Evolutionary conservation across 2,797 vertebrate species (phyloP).

Genomic region (Eulemur coronatus): DNA sequence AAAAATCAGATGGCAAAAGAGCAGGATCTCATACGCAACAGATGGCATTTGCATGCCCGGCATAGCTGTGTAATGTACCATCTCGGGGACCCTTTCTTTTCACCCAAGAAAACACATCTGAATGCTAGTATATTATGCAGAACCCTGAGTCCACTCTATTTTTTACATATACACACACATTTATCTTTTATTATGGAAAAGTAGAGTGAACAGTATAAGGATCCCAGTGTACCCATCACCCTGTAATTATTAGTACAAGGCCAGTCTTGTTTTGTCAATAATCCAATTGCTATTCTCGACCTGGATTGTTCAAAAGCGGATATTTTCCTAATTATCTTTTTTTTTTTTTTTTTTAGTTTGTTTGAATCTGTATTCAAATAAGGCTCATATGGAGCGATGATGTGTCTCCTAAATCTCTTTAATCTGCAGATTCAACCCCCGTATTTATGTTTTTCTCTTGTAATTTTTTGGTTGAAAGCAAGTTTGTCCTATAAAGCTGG

Average conservation of each 20-base stretch:
- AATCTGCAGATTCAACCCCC: background rate
- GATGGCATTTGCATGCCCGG: background rate
- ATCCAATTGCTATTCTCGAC: background rate
- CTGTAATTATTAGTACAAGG: background rate
- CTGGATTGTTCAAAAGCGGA: background rate
- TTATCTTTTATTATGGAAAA: background rate
- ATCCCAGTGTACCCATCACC: background rate
- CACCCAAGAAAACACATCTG: background rate
- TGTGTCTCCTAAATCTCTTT: background rate
- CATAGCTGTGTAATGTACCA: background rate
- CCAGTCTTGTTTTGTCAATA: background rate
- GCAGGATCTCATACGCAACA: background rate
- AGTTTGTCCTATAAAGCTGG: background rate
- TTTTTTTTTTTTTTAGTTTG: background rate
- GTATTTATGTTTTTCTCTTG: background rate
- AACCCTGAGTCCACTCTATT: background rate
- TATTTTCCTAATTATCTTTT: background rate
- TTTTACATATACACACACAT: background rate
- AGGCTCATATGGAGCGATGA: background rate
- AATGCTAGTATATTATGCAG: background rate
- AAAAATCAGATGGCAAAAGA: background rate
- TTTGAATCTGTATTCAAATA: background rate
- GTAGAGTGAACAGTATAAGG: background rate
- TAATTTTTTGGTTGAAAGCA: background rate
- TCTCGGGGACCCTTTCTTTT: background rate